phyloP scores from a whole-genome alignment of 2,888 invertebrate species.

The Acronicta leporina region DNA sequence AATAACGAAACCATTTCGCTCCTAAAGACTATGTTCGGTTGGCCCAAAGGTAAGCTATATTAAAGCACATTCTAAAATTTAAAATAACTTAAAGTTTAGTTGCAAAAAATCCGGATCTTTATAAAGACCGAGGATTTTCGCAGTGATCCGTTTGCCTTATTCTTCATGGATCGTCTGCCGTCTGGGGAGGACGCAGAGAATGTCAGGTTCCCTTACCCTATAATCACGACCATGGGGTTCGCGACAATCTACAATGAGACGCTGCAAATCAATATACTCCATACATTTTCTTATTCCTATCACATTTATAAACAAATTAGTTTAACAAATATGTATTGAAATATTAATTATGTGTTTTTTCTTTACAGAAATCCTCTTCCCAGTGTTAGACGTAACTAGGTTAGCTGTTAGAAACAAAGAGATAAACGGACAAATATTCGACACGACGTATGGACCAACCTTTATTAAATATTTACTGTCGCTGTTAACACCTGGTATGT shows the following conservation, averaged over 20 bases:
- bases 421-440: slow-evolving; percentile 85
- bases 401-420: slow-evolving; percentile 93
- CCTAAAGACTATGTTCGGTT: slow-evolving; percentile 91
- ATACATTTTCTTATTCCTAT: no score
- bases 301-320: no score
- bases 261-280: no score
- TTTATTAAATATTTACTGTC: slow-evolving; percentile 79
- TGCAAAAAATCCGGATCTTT: no score
- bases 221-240: no score
- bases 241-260: no score
- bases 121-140: no score
- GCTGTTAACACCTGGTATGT: slow-evolving; percentile 76
- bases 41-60: slow-evolving; percentile 91
- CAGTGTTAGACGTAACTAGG: slow-evolving; percentile 96
- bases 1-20: slow-evolving; percentile 85
- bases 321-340: no score
- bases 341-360: not conserved
- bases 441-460: slow-evolving; percentile 74
- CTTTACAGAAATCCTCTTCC: slow-evolving; percentile 93
- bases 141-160: no score
- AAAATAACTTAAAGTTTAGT: not conserved
- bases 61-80: not conserved
- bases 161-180: no score
- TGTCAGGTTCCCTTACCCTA: no score
- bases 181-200: no score